Percentiles rank a stretch among this genome's conserved stretches.
phyloP scores from a whole-genome alignment of 1,140 invertebrate genomes.

The Leptoteleia sp. region DNA sequence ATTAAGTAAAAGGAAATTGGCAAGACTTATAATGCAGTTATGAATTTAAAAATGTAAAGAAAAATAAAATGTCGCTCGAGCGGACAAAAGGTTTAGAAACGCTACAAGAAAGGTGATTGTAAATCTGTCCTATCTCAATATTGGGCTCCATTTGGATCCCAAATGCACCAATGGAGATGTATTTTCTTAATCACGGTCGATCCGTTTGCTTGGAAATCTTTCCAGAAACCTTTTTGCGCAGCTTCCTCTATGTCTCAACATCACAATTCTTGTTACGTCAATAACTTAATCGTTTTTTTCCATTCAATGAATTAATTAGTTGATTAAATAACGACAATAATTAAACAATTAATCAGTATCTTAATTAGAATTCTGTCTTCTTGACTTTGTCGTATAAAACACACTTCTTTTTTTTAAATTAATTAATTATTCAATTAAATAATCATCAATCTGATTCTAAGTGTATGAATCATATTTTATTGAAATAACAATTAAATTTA shows the following conservation, averaged over 20 bases:
- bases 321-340: no score
- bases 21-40: constrained; percentile 25
- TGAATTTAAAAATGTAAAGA: constrained; percentile 8
- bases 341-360: no score
- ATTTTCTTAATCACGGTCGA: constrained; percentile 2
- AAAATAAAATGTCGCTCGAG: constrained; percentile 15
- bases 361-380: no score
- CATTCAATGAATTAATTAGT: not conserved
- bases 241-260: not conserved
- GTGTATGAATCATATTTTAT: no score
- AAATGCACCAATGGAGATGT: constrained; percentile 12
- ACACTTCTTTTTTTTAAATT: no score
- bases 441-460: no score
- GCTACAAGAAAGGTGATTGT: constrained; percentile 13
- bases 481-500: no score
- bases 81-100: constrained; percentile 37
- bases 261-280: not conserved
- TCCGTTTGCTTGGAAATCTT: not conserved
- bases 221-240: constrained; percentile 6
- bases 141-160: constrained; percentile 10
- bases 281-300: not conserved
- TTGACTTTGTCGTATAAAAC: no score
- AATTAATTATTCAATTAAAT: no score
- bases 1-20: constrained; percentile 34
- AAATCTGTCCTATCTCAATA: constrained; percentile 56